Base-by-base conservation (phyloP, 2,888 invertebrate species). In the Pseudococcus jackbeardsleyi region DNA sequence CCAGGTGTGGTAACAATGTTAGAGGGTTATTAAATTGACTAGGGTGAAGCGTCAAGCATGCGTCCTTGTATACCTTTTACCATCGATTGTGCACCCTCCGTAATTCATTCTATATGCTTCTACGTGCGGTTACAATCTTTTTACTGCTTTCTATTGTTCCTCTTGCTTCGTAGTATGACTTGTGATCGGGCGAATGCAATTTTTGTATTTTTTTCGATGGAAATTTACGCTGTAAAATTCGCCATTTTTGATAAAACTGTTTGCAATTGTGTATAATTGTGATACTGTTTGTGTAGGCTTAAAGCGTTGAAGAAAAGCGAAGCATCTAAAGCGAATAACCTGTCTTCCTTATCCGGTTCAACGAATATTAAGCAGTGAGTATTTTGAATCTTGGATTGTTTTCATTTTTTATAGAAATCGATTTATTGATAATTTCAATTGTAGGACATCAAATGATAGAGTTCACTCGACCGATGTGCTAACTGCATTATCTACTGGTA, bases 81-180 rank as follows among this genome's bases (percentile, higher is more conserved):
- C 88, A 88, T 88, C 88, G 88, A 88, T 88, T 88, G 79, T 82
- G 82, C 88, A 82, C 88, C 88, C 88, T 88, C 19, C 82, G 88
- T 46, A 54, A 88, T 88, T 88, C 88, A 88, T 82, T 59, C 82
- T 77, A 46, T 54, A 82, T 59, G 48, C 79, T 88, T 33, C 42
- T 88, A 82, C 88, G 88, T 88, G 88, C 88, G 88, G 88, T 88
- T 88, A 59, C 88, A 82, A 88, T 88, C 88, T 79, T 59, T 50
- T 88, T 79, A 54, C 82, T 50, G 15, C 77, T 22, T 87, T 72
- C 77, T 50, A 39, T 88, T 88, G 54, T 79, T 82, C 59, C 39
- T 26, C 42, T 33, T 79, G 77, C 11, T 54, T 48, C 26, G 19
- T 87, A 33, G 68, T 68, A 22, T 46, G 86, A 68, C 68, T 68